Base-by-base conservation (phyloP, 1,140 invertebrate genomes). In the Drosophila eugracilis region DNA sequence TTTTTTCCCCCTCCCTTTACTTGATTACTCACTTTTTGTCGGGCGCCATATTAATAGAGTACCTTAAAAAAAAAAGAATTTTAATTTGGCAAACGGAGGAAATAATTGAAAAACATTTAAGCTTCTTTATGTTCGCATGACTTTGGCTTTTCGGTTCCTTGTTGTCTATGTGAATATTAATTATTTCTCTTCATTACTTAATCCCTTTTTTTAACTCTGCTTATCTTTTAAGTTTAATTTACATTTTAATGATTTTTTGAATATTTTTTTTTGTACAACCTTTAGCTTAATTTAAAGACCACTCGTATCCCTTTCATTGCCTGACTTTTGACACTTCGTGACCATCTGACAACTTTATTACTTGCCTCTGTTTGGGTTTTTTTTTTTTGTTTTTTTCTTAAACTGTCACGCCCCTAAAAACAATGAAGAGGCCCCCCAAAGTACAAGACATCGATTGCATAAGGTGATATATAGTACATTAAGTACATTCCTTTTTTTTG, bases 21-120 rank as follows among this genome's bases (percentile, higher is more conserved):
- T 15, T 17, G 30, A 22, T 52, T 32, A 15, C 30, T 54, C 17
- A 60, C 14, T 15, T 12, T 26, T 30, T 45, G 28, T 45, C 21
- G 17, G 59, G 59, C 26, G 59, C 55, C 55, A 44, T 34, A 57
- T 32, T 32, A 36, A 45, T 22, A 21, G 54, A 6, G 28, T 34
- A 24, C 36, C 36, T 22, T 57, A 17, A 9, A 60, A 62, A 63
- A 60, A 63, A 63, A 44, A 9, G 41, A 59, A 47, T 14, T 22
- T 62, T n/a, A 30, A 41, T 49, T 42, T n/a, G 32, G 54, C 19
- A 57, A 24, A 9, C 58, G 62, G 62, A 66, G 30, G 58, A 65
- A 39, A 60, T 60, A 32, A 42, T 60, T 24, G 21, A 39, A 55
- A 15, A 12, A 21, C 1, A 21, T 21, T 12, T 26, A 14, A 19